Evolutionary conservation across 53 echinoderm and acorn worm genomes (phyloP).

Genomic region (Zoroaster sp.): DNA sequence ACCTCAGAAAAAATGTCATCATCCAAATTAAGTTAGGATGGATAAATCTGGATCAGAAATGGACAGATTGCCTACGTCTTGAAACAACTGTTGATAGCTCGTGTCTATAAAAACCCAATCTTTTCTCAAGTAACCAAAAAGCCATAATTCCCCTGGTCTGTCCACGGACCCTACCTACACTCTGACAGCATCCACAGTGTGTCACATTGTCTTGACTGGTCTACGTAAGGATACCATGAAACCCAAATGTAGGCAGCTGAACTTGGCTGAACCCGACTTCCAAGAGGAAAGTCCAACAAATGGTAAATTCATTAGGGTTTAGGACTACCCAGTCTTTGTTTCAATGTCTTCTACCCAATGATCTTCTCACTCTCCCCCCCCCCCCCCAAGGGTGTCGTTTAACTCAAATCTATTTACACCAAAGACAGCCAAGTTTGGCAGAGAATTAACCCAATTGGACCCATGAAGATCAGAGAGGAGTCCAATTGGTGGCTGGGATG

Average conservation of each 20-base stretch:
- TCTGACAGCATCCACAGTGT: not conserved
- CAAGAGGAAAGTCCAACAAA: not conserved
- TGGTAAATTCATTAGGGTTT: constrained; percentile 13
- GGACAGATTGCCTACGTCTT: no score
- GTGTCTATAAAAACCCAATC: no score
- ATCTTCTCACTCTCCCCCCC: not conserved
- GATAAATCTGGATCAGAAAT: no score
- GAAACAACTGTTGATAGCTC: no score
- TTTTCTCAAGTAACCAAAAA: no score
- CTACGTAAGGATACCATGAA: not conserved
- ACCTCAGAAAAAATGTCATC: no score
- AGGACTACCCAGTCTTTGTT: not conserved
- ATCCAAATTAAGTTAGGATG: no score
- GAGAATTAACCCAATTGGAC: constrained; percentile 7
- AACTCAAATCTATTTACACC: not conserved
- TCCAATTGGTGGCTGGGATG: not conserved
- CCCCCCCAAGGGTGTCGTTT: constrained; percentile 8
- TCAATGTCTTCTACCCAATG: not conserved
- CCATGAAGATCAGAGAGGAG: not conserved
- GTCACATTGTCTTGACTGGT: not conserved
- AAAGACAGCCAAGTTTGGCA: not conserved
- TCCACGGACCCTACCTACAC: not conserved
- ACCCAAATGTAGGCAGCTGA: not conserved
- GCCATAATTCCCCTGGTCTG: not conserved
- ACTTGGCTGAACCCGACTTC: not conserved